A percentile compares a stretch with the other conserved stretches of the same genome.
Conservation (phyloP, 2,113 vertebrate genomes). For the Mellivora capensis region DNA sequence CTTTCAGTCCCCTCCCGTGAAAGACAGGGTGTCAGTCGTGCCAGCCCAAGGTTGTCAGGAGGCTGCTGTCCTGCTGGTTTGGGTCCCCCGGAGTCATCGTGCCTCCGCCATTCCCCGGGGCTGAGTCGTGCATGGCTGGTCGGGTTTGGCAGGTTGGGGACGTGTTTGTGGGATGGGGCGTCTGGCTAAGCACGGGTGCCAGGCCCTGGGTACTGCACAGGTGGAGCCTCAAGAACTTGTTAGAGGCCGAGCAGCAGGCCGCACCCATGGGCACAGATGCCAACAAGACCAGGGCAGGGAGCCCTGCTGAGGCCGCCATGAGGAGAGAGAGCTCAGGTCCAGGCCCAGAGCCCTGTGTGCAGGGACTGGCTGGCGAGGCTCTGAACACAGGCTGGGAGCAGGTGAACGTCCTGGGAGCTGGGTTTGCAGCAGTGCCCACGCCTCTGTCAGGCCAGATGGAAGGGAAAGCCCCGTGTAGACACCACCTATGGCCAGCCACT, state of each 20-base stretch:
- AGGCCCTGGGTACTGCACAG: rapidly evolving
- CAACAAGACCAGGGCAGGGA: neutral
- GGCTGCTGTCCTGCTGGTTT: neutral
- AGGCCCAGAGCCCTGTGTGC: neutral
- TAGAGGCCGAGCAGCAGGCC: rapidly evolving
- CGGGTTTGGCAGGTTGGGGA: neutral
- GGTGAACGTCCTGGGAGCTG: neutral
- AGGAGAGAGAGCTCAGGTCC: rapidly evolving
- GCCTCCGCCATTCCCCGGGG: rapidly evolving
- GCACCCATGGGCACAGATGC: rapidly evolving
- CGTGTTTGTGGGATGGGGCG: neutral
- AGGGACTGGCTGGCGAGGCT: rapidly evolving
- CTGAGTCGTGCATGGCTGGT: rapidly evolving
- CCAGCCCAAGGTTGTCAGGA: neutral
- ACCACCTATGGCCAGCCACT: rapidly evolving
- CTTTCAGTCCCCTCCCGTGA: neutral
- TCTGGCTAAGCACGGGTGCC: neutral
- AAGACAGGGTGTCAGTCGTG: neutral
- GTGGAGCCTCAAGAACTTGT: neutral
- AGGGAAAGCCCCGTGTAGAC: rapidly evolving
- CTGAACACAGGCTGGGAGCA: neutral
- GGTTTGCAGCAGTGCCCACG: neutral
- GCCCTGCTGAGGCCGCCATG: rapidly evolving
- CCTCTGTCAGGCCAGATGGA: rapidly evolving
- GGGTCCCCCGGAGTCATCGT: neutral